Conservation (phyloP, 1,140 invertebrate genomes). For the Lysiphlebus fabarum region DNA sequence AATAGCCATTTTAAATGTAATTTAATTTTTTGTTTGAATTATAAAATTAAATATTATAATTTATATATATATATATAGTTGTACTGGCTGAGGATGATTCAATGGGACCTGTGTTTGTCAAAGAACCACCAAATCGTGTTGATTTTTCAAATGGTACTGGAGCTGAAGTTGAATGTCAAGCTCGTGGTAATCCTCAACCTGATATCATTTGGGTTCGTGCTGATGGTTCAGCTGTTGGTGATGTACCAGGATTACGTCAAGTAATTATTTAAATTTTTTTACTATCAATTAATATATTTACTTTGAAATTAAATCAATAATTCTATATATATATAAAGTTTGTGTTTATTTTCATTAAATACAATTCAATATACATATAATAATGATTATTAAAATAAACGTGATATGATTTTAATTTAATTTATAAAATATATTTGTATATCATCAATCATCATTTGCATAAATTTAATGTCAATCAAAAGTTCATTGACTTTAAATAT, state of each 20-base stretch:
- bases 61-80: slow-evolving; percentile 30
- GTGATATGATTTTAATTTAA: no score
- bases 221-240: slow-evolving; percentile 83
- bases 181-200: slow-evolving; percentile 83
- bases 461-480: neutral
- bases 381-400: no score
- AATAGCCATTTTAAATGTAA: neutral
- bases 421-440: no score
- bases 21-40: slow-evolving; percentile 24
- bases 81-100: slow-evolving; percentile 65
- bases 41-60: slow-evolving; percentile 22
- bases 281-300: slow-evolving; percentile 13
- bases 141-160: slow-evolving; percentile 94
- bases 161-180: slow-evolving; percentile 87
- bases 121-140: slow-evolving; percentile 84
- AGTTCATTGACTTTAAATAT: neutral
- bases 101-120: slow-evolving; percentile 85
- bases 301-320: no score
- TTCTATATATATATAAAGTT: no score
- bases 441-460: no score
- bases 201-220: slow-evolving; percentile 87
- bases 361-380: no score
- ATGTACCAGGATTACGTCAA: slow-evolving; percentile 83
- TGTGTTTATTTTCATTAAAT: no score
- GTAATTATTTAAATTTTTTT: slow-evolving; percentile 46